Percentiles rank a stretch among this genome's conserved stretches.
Conservation (phyloP, 2,797 vertebrate genomes). For the Amniataba percoides region DNA sequence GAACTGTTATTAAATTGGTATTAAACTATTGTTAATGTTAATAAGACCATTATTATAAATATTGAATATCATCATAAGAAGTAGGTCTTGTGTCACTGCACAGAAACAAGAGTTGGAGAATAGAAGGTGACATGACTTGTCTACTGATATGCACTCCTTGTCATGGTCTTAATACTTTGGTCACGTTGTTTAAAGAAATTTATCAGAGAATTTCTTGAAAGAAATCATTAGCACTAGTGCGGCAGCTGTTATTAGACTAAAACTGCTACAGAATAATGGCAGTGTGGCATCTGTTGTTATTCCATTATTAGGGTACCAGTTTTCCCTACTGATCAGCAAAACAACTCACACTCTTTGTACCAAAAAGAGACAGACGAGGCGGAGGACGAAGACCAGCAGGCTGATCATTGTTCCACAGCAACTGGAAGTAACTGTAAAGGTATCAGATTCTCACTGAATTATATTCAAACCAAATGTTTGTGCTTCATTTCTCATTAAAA, state of each 20-base stretch:
- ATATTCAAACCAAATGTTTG: neutral
- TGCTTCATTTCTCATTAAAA: conserved; percentile 27
- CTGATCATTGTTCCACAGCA: neutral
- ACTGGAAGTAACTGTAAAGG: conserved; percentile 3
- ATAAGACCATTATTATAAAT: neutral
- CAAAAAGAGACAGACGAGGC: conserved; percentile 7
- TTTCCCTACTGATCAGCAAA: conserved; percentile 30
- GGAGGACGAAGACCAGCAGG: neutral
- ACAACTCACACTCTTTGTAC: conserved; percentile 18
- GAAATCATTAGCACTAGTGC: conserved; percentile 24
- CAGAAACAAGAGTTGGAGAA: neutral
- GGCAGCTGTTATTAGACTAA: conserved; percentile 37
- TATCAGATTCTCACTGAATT: neutral
- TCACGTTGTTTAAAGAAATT: conserved; percentile 27
- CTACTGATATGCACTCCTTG: neutral
- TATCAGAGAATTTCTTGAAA: conserved; percentile 34
- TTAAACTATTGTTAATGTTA: neutral
- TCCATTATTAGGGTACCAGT: conserved; percentile 37
- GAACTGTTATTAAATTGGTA: neutral
- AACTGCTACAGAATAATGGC: conserved; percentile 34
- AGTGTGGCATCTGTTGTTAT: conserved; percentile 49
- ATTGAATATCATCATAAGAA: neutral
- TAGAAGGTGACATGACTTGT: neutral
- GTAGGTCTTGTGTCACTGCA: neutral
- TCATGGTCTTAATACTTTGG: conserved; percentile 21